Base-by-base conservation (phyloP, 2,888 invertebrate species). In the Dorcus hopei region DNA sequence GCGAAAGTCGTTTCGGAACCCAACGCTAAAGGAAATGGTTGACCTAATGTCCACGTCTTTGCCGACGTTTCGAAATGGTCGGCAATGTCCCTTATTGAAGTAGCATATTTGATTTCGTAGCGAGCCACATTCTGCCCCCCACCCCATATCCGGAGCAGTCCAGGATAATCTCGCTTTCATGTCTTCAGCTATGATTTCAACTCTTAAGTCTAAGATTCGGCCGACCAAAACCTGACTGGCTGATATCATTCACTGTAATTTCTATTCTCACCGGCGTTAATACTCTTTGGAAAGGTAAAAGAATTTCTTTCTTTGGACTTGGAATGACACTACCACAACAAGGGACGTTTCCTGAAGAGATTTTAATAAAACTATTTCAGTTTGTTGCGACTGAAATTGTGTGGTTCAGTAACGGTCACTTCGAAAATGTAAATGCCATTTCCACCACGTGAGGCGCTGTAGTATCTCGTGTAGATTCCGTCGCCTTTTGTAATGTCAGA, bases 391-490 rank as follows among this genome's bases (percentile, higher is more conserved):
- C 16, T 51, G 19, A 52, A 52, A 57, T 14, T 19, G 14, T 14
- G 1, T 47, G 48, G 41, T 33, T 38, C 82, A 81, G 77, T 79
- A 0, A 81, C 80, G 1, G 73, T 74, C 8, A 81, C 78, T 66
- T 82, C 80, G 63, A 83, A 82, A 3, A 78, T 81, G 67, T 83
- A 83, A 39, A 77, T 69, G 11, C 83, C 83, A 1, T 79, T 74
- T 39, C 80, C 80, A 49, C 77, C 76, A 19, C 75, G 74, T 4
- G 77, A 76, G n/a, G 82, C 80, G 61, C 78, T 81, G 64, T 85
- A 83, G 70, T 85, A 86, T 47, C 85, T 79, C 0, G 86, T 83
- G 70, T 88, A 88, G 9, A 87, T 80, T 1, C 88, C 87, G 73
- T 88, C 88, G 1, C 83, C 83, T 71, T 80, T 81, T 19, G 82